Evolutionary conservation across 1,140 invertebrate species (phyloP), one percentile per base, ranked within the genome.

Genomic region (Aleiodes sp.): DNA sequence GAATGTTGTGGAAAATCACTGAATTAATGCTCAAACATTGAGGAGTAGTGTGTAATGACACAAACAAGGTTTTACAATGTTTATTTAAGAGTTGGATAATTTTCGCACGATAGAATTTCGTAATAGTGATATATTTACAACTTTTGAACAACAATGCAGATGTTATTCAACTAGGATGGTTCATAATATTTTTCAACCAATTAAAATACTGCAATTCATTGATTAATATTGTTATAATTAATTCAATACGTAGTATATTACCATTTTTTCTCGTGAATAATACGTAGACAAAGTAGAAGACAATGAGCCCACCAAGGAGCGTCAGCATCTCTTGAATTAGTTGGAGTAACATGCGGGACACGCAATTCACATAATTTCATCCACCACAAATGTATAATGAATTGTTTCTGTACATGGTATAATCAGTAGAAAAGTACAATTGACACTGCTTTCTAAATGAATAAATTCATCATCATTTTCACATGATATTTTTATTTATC

Each of bases 241-340:
- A 37, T 6, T 24, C 33, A 57, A 65, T 61, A 29, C 26, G 29
- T 16, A 7, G 56, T 68, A 63, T 56, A 43, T 84, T 85, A 86
- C 84, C 84, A 82, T 84, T 70, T 75, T 78, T 78, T 19, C 66
- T 77, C 28, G 65, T 67, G 67, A 82, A 33, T 19, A 83, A 69
- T 37, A 84, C 68, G 76, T 86, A 85, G 76, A 84, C 59, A 29
- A 85, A 75, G 71, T 80, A 86, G 52, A 71, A 71, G 67, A 86
- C 63, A 77, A 86, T 74, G 21, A 86, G 72, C 29, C 81, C 83
- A 24, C 82, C 83, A 69, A 86, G 80, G 56, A 85, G 61, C 65
- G 79, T 80, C 77, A 85, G 77, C 80, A 84, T 85, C 64, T 84
- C 80, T 70, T 76, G 73, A 21, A 82, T 37, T 12, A 81, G 26